Base-by-base conservation (phyloP, 2,888 invertebrate species). In the Dicyrtoma fusca region DNA sequence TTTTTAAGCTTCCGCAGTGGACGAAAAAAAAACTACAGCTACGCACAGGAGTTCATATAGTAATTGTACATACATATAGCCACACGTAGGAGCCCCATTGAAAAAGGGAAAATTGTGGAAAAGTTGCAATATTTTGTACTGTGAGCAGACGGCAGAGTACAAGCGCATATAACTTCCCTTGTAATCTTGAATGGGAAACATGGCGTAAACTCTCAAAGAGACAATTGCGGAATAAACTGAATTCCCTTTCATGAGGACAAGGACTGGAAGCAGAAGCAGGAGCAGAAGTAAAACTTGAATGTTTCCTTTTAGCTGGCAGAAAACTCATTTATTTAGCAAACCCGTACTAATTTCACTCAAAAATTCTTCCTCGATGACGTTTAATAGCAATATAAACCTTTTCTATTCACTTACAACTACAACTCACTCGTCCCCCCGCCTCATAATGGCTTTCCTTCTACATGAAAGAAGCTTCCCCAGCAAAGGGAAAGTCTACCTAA, bases 301-400 rank as follows among this genome's bases (percentile, higher is more conserved):
- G 34, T 34, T 5, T 34, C 34, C 34, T 34, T 34, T 34, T 34
- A 8, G 34, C 34, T 34, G 34, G 53, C 17, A 25, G 3, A 57
- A 57, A 57, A 5, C 57, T 57, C 57, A 57, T 57, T 57, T 57
- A 57, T 57, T 57, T 26, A 57, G 14, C 57, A 21, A 26, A 57
- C 57, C 25, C 57, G 57, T 23, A 57, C 23, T 57, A 57, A 57
- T 57, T 57, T 57, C 23, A 23, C 23, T 57, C 25, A 57, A 57
- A 57, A 57, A 57, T 57, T 57, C 57, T 26, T 34, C 34, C 34
- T 34, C 34, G 34, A 34, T 34, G 34, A 34, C 34, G 34, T 34
- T 34, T 34, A 34, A 34, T 34, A 34, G 34, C 34, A 34, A 34
- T 34, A 34, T 34, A 34, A 34, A 34, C 25, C 57, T 57, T 57